A percentile compares a stretch with the other conserved stretches of the same genome.
phyloP scores from a whole-genome alignment of 2,888 invertebrate genomes.

The Thecocarcelia acutangulata region DNA sequence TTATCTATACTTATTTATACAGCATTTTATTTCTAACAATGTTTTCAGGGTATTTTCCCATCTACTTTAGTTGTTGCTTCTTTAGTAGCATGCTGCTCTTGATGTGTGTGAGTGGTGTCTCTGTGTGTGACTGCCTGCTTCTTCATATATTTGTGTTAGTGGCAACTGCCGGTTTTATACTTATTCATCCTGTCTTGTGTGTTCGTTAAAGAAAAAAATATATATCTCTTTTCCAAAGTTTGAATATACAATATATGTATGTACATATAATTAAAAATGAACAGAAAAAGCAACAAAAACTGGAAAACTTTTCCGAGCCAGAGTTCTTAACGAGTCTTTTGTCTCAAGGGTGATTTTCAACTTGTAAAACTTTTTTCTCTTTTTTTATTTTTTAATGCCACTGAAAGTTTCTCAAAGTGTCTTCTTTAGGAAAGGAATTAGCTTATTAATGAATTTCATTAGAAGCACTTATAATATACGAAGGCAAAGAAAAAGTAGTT shows the following conservation, averaged over 20 bases:
- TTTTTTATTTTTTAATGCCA: neutral
- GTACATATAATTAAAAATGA: slow-evolving; percentile 56
- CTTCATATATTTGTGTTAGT: neutral
- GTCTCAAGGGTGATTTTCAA: slow-evolving; percentile 75
- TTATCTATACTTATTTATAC: slow-evolving; percentile 1
- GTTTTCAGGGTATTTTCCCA: slow-evolving; percentile 37
- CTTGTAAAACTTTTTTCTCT: slow-evolving; percentile 34
- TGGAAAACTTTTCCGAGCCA: slow-evolving; percentile 63
- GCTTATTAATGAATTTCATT: slow-evolving; percentile 45
- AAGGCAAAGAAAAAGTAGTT: too few species aligned
- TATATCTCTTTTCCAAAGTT: slow-evolving; percentile 1
- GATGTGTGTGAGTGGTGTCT: slow-evolving; percentile 9
- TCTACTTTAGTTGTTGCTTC: slow-evolving; percentile 38
- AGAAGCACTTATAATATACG: neutral
- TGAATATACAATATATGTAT: slow-evolving; percentile 32
- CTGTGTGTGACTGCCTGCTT: neutral
- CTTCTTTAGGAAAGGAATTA: slow-evolving; percentile 44
- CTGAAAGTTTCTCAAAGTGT: slow-evolving; percentile 15
- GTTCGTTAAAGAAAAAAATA: slow-evolving; percentile 14
- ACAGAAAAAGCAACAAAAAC: slow-evolving; percentile 15
- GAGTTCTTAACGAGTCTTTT: slow-evolving; percentile 67
- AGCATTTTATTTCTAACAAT: slow-evolving; percentile 28
- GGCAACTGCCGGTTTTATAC: slow-evolving; percentile 25
- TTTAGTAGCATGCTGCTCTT: slow-evolving; percentile 10
- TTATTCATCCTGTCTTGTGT: neutral